phyloP scores from a whole-genome alignment of 2,113 vertebrate species.

The Cyphomyrus discorhynchus region DNA sequence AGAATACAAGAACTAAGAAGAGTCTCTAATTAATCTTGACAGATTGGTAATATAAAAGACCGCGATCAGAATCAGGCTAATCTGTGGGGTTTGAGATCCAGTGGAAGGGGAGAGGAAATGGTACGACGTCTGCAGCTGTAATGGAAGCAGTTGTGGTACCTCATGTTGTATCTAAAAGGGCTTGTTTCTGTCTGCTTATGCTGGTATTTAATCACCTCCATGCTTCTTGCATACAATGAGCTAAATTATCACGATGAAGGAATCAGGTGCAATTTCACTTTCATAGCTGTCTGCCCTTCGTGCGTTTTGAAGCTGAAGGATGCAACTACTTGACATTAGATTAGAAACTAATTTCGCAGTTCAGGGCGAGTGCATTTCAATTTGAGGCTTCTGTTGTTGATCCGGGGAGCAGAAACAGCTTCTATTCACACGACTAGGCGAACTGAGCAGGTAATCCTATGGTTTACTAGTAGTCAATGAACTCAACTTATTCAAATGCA shows the following conservation, averaged over 20 bases:
- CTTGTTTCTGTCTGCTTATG: constrained; percentile 30
- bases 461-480: constrained; percentile 5
- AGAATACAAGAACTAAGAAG: background rate
- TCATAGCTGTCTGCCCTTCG: constrained; percentile 33
- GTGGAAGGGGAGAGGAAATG: background rate
- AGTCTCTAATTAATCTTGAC: constrained; percentile 5
- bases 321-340: constrained; percentile 46
- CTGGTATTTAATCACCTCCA: constrained; percentile 38
- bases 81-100: background rate
- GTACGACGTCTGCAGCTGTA: background rate
- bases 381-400: constrained; percentile 52
- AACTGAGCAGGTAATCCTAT: constrained; percentile 18
- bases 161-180: background rate
- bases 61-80: background rate
- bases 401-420: constrained; percentile 33
- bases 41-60: background rate
- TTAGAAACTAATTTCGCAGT: constrained; percentile 51
- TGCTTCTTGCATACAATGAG: constrained; percentile 33
- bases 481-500: constrained; percentile 17
- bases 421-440: constrained; percentile 1
- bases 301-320: constrained; percentile 29
- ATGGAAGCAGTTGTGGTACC: background rate
- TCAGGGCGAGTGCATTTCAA: constrained; percentile 53
- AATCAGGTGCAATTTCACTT: constrained; percentile 47
- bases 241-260: constrained; percentile 41